These are phyloP conservation scores for Ostrea edulis DNA, from an alignment of 1,140 invertebrate genomes.

Conservation along the genomic window DNA sequence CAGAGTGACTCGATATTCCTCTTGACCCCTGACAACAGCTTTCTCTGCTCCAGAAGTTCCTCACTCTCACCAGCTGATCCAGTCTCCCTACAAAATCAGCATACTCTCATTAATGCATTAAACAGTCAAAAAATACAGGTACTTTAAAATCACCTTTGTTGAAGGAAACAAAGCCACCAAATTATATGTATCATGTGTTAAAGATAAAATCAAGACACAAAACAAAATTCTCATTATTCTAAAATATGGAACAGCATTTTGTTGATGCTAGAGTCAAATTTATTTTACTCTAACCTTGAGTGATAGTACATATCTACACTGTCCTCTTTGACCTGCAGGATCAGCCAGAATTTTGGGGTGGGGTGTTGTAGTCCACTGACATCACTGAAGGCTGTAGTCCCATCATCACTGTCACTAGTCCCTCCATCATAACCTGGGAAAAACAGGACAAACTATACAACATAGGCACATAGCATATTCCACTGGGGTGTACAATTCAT, in stretches of 20 bases:
- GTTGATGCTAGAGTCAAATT: not conserved
- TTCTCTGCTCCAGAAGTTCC: constrained; percentile 67
- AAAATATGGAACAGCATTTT: not conserved
- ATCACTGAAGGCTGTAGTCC: constrained; percentile 77
- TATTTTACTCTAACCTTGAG: constrained; percentile 75
- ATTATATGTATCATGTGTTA: no score
- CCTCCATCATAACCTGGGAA: constrained; percentile 83
- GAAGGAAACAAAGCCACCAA: not conserved
- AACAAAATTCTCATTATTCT: not conserved
- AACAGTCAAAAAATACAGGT: not conserved
- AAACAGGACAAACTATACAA: not conserved
- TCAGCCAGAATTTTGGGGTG: constrained; percentile 89
- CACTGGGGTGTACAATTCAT: no score
- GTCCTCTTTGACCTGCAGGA: constrained; percentile 84
- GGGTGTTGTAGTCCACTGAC: constrained; percentile 77
- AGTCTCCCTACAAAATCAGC: constrained; percentile 65
- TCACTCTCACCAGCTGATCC: constrained; percentile 62
- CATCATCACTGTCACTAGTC: constrained; percentile 84
- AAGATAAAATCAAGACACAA: no score
- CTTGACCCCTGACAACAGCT: constrained; percentile 63
- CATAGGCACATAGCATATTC: no score
- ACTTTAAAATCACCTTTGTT: not conserved
- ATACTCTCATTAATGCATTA: not conserved
- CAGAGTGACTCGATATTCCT: constrained; percentile 83
- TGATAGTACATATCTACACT: constrained; percentile 87